A percentile compares a stretch with the other conserved stretches of the same genome.
These are phyloP conservation scores for Strigops habroptila DNA, from an alignment of 2,113 vertebrate genomes.

Conservation along the genomic window DNA sequence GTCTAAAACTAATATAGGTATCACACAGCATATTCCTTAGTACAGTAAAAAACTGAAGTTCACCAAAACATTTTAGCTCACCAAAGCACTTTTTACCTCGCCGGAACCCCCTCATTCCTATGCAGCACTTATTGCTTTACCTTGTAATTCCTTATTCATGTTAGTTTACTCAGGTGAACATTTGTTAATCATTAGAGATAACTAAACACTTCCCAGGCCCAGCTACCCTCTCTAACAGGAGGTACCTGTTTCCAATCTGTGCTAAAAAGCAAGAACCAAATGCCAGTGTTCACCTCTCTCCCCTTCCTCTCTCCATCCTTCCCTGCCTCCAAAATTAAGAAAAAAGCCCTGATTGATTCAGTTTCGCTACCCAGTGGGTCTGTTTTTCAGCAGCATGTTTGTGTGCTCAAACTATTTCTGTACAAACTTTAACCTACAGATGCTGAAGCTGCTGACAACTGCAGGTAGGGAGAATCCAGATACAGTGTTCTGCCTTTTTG, in stretches of 20 bases:
- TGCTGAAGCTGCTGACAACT: accelerated
- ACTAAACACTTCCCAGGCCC: not conserved
- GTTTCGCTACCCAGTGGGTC: not conserved
- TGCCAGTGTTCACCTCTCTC: not conserved
- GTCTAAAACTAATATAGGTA: not conserved
- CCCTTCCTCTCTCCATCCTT: not conserved
- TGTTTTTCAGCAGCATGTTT: not conserved
- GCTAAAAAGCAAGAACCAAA: not conserved
- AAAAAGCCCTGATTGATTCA: not conserved
- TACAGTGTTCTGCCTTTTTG: accelerated
- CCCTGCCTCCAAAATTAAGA: not conserved
- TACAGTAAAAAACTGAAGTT: not conserved
- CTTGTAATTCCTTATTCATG: not conserved
- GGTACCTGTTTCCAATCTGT: accelerated
- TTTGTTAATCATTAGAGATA: not conserved
- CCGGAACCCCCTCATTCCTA: not conserved
- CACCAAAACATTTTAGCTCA: not conserved
- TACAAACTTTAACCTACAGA: not conserved
- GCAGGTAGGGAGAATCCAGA: not conserved
- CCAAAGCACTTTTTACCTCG: not conserved
- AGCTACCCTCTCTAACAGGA: accelerated
- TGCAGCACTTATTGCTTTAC: not conserved
- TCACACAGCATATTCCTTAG: not conserved
- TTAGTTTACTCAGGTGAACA: not conserved
- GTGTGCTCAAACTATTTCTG: not conserved